Conservation (phyloP, 2,888 invertebrate species). For the Homarus gammarus region DNA sequence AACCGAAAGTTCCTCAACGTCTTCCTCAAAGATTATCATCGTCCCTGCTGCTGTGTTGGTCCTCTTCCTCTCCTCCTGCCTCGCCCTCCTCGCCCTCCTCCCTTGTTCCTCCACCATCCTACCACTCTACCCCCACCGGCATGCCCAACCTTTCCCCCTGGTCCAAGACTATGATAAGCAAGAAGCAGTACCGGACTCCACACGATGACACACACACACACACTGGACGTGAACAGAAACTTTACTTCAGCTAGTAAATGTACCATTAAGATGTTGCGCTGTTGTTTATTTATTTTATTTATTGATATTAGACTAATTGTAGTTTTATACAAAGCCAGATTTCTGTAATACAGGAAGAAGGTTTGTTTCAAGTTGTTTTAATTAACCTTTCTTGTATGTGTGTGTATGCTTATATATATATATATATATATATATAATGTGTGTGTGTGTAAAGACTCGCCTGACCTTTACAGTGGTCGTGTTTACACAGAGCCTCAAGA, state of each 20-base stretch:
- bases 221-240: slow-evolving; percentile 14
- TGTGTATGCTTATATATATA: slow-evolving; percentile 17
- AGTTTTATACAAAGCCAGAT: slow-evolving; percentile 57
- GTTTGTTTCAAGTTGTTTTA: neutral
- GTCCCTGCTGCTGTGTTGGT: too few relatives aligned
- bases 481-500: too few relatives aligned
- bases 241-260: slow-evolving; percentile 35
- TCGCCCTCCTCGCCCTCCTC: too few relatives aligned
- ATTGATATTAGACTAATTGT: slow-evolving; percentile 44
- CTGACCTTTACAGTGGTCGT: too few relatives aligned
- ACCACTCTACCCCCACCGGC: neutral
- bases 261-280: slow-evolving; percentile 39
- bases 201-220: too few relatives aligned
- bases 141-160: neutral
- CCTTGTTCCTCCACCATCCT: too few relatives aligned
- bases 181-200: neutral
- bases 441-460: slow-evolving; percentile 13
- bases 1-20: neutral
- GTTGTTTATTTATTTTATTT: slow-evolving; percentile 54
- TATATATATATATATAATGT: slow-evolving; percentile 7
- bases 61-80: too few relatives aligned
- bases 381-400: neutral
- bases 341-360: slow-evolving; percentile 40
- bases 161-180: too few relatives aligned
- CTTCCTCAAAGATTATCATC: neutral